Percentiles rank a stretch among this genome's conserved stretches.
Conservation (phyloP, 2,797 vertebrate species). For the Malacoraja senta region DNA sequence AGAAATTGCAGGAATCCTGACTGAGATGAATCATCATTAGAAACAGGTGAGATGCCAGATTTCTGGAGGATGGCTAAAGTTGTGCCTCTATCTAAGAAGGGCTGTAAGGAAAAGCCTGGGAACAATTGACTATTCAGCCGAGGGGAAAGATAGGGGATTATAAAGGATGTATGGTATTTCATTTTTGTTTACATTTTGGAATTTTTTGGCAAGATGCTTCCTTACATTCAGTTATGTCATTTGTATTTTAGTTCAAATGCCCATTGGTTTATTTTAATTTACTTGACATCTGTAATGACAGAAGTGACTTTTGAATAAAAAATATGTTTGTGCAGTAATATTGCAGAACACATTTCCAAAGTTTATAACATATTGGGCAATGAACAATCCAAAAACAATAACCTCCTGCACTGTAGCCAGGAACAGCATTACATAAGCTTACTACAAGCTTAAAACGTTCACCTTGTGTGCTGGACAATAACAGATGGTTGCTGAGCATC, state of each 20-base stretch:
- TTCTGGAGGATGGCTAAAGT: too few species aligned
- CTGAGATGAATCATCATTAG: too few species aligned
- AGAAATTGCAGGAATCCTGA: too few species aligned
- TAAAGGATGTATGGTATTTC: not conserved
- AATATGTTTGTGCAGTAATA: not conserved
- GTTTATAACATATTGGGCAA: not conserved
- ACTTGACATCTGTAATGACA: not conserved
- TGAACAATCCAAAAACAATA: not conserved
- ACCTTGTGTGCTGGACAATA: not conserved
- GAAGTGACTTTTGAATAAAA: not conserved
- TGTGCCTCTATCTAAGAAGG: too few species aligned
- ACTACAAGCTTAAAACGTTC: not conserved
- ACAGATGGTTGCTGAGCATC: not conserved
- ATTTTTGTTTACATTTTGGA: not conserved
- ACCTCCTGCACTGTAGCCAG: not conserved
- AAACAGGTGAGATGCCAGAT: too few species aligned
- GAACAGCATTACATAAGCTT: not conserved
- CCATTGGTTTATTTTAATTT: not conserved
- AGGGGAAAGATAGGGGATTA: not conserved
- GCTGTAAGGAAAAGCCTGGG: too few species aligned
- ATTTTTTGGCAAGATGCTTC: not conserved
- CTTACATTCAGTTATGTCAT: not conserved
- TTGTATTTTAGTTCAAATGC: not conserved
- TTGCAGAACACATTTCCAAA: not conserved
- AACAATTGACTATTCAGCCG: too few species aligned